These are phyloP conservation scores for Lophotriccus pileatus DNA, from an alignment of 2,797 vertebrate genomes.

Conservation along the genomic window DNA sequence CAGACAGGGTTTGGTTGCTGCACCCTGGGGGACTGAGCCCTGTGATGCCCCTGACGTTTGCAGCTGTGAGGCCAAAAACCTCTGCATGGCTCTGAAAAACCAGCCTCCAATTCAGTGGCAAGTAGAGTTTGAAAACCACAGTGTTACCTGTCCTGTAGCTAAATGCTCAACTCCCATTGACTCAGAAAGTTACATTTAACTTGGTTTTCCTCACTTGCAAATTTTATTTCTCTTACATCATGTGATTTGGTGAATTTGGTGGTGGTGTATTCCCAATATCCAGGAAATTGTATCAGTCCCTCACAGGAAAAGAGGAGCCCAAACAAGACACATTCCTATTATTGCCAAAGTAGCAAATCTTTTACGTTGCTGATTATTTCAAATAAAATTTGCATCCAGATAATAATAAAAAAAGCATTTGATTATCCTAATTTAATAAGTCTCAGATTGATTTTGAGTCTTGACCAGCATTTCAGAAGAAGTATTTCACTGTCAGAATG, in stretches of 20 bases:
- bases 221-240: not conserved
- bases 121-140: not conserved
- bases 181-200: not conserved
- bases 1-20: not conserved
- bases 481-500: not conserved
- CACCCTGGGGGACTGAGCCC: not conserved
- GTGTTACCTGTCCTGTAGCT: not conserved
- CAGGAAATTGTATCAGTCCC: not conserved
- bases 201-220: not conserved
- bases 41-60: not conserved
- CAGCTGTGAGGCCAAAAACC: not conserved
- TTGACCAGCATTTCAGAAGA: not conserved
- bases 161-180: not conserved
- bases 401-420: not conserved
- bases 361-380: not conserved
- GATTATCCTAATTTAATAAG: not conserved
- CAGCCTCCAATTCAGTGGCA: not conserved
- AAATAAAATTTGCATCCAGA: not conserved
- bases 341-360: not conserved
- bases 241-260: not conserved
- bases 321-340: not conserved
- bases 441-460: not conserved
- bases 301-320: not conserved
- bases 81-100: not conserved
- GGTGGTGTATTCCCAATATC: not conserved